Conservation (phyloP, 2,888 invertebrate genomes). For the Smittia aterrima region DNA sequence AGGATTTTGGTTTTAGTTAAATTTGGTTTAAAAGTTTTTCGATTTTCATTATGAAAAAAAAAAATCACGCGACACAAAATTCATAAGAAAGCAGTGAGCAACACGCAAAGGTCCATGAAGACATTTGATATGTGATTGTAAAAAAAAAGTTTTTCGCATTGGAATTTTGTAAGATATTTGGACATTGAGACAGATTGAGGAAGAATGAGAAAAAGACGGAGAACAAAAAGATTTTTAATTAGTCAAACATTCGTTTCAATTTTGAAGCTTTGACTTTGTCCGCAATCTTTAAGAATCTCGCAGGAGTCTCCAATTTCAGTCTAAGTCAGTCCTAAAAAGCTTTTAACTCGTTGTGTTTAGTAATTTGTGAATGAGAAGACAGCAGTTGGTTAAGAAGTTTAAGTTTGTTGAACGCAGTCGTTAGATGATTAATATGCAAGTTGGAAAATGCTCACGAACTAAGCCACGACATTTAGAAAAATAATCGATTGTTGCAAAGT, state of each 20-base stretch:
- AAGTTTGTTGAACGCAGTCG: background rate
- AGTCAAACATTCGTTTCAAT: background rate
- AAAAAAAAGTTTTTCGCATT: too few relatives aligned
- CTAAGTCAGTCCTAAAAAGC: background rate
- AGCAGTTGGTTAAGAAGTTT: constrained; percentile 5
- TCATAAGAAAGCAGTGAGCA: background rate
- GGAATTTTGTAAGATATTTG: background rate
- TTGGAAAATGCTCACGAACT: too few relatives aligned
- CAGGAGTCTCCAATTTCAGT: background rate
- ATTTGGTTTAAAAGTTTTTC: constrained; percentile 5
- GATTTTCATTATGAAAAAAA: constrained; percentile 11
- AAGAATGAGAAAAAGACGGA: background rate
- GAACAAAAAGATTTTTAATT: background rate
- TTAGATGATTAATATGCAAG: too few relatives aligned
- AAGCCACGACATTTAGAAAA: too few relatives aligned
- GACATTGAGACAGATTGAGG: background rate
- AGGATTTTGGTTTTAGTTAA: constrained; percentile 12
- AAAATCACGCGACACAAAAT: constrained; percentile 26
- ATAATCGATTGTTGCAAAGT: too few relatives aligned
- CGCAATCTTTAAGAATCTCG: background rate
- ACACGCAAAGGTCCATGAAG: background rate
- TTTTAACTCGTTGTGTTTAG: constrained; percentile 6
- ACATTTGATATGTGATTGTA: background rate
- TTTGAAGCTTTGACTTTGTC: background rate
- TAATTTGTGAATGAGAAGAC: constrained; percentile 31